Percentiles rank a stretch among this genome's conserved stretches.
phyloP scores from a whole-genome alignment of 2,888 invertebrate genomes.

The Barypeithes pellucidus region DNA sequence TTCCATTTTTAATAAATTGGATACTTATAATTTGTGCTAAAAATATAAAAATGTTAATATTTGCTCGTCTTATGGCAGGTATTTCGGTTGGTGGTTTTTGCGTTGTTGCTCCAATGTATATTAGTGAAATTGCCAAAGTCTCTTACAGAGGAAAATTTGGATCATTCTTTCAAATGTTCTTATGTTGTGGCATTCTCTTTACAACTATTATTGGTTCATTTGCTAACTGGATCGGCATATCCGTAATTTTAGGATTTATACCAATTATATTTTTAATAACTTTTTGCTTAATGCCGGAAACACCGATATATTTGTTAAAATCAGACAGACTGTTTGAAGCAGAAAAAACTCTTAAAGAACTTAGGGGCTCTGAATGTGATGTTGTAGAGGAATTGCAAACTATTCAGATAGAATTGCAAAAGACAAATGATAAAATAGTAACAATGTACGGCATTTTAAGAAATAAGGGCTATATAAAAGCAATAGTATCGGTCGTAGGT shows the following conservation, averaged over 20 bases:
- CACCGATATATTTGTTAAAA: conserved; percentile 77
- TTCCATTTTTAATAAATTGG: conserved; percentile 83
- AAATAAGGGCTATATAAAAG: conserved; percentile 69
- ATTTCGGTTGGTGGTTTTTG: conserved; percentile 82
- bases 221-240: conserved; percentile 81
- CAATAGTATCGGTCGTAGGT: conserved; percentile 82
- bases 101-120: conserved; percentile 90
- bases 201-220: conserved; percentile 83
- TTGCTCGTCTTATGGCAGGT: conserved; percentile 81
- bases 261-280: conserved; percentile 78
- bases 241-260: conserved; percentile 78
- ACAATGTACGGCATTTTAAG: conserved; percentile 4
- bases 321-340: conserved; percentile 62
- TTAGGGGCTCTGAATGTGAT: not conserved
- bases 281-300: conserved; percentile 85
- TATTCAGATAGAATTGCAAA: conserved; percentile 13
- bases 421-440: conserved; percentile 64
- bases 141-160: conserved; percentile 88
- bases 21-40: conserved; percentile 76
- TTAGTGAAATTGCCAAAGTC: conserved; percentile 89
- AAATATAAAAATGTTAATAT: conserved; percentile 71
- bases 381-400: conserved; percentile 9
- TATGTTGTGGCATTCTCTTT: conserved; percentile 85
- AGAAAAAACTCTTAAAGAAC: conserved; percentile 2
- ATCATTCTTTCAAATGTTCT: conserved; percentile 86